Percentiles rank a stretch among this genome's conserved stretches.
phyloP scores from a whole-genome alignment of 2,888 invertebrate species.

The Nemurella pictetii region DNA sequence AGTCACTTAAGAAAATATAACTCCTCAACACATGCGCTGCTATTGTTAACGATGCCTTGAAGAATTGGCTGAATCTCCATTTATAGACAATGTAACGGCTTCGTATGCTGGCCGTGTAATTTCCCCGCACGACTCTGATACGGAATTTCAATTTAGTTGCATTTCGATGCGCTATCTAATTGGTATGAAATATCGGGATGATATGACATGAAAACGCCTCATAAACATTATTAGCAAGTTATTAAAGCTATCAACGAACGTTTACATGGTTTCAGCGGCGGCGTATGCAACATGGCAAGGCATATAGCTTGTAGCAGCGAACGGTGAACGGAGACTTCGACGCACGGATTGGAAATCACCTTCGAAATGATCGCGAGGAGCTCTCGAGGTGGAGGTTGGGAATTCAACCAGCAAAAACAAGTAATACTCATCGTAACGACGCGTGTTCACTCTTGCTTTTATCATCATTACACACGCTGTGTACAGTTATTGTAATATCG shows the following conservation, averaged over 20 bases:
- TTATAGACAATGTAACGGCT: background rate
- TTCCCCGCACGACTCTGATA: background rate
- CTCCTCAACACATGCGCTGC: background rate
- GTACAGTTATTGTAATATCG: background rate
- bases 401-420: background rate
- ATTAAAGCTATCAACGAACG: background rate
- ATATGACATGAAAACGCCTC: constrained; percentile 4
- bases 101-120: constrained; percentile 1
- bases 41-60: background rate
- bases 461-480: background rate
- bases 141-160: constrained; percentile 21
- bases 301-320: background rate
- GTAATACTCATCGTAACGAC: background rate
- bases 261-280: background rate
- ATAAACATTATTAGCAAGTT: background rate
- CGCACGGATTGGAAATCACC: background rate
- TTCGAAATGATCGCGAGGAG: background rate
- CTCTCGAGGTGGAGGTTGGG: no score
- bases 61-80: background rate
- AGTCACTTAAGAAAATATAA: background rate
- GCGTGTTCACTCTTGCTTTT: background rate
- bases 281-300: background rate
- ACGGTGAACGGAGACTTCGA: background rate
- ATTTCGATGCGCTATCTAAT: constrained; percentile 3
- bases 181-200: constrained; percentile 15